A percentile compares a stretch with the other conserved stretches of the same genome.
Evolutionary conservation across 2,888 invertebrate species (phyloP).

Genomic region (Apeira syringaria): DNA sequence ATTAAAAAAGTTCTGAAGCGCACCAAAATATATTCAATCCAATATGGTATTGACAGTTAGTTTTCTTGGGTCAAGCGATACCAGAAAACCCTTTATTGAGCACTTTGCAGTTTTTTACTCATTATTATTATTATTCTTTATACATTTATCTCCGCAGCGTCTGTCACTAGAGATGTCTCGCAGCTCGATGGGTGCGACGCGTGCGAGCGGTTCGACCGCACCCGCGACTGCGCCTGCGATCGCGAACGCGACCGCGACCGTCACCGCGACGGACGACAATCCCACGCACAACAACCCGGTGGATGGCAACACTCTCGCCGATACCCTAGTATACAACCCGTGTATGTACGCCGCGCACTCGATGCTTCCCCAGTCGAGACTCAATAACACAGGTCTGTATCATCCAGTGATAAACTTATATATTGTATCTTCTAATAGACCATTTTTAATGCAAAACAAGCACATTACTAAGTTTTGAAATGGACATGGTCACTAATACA

Average conservation of each 20-base stretch:
- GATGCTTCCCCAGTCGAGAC: conserved; percentile 42
- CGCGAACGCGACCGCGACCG: conserved; percentile 29
- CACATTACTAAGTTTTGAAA: no score
- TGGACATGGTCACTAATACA: no score
- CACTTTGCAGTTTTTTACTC: no score
- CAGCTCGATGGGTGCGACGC: conserved; percentile 84
- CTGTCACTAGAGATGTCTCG: conserved; percentile 87
- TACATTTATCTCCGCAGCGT: conserved; percentile 66
- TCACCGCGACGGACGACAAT: conserved; percentile 52
- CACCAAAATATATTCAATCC: no score
- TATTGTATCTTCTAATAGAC: no score
- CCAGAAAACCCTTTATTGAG: no score
- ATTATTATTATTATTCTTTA: no score
- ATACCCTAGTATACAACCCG: conserved; percentile 54
- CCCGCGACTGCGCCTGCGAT: conserved; percentile 41
- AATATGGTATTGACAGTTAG: no score
- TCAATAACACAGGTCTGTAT: conserved; percentile 49
- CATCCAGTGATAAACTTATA: no score
- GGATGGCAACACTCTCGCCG: conserved; percentile 58
- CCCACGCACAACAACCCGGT: conserved; percentile 70
- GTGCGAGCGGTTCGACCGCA: conserved; percentile 43
- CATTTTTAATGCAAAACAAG: no score
- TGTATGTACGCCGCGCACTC: conserved; percentile 53
- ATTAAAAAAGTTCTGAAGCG: no score
- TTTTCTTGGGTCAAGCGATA: no score